Evolutionary conservation across 2,113 vertebrate species (phyloP).

Genomic region (Hippocampus mohnikei): DNA sequence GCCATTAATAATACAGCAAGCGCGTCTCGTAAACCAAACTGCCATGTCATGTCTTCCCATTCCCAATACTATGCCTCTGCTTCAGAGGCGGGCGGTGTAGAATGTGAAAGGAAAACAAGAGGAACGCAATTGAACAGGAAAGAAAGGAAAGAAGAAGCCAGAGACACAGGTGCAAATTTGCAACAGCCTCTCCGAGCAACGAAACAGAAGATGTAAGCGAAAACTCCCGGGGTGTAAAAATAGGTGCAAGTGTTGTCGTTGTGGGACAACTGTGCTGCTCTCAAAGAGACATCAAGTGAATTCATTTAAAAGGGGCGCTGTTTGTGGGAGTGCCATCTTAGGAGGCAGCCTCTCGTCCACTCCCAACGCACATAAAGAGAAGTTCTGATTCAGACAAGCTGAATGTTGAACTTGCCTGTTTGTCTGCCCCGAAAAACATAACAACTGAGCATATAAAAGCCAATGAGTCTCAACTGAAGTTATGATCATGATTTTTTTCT

Average conservation of each 20-base stretch:
- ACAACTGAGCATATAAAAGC: constrained; percentile 59
- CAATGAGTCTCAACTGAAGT: constrained; percentile 62
- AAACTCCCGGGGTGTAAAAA: constrained; percentile 18
- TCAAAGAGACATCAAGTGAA: constrained; percentile 36
- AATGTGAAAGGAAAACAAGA: constrained; percentile 8
- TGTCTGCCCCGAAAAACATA: constrained; percentile 55
- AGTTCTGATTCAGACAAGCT: constrained; percentile 45
- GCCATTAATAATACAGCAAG: constrained; percentile 49
- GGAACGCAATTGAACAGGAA: constrained; percentile 25
- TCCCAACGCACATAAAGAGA: constrained; percentile 20
- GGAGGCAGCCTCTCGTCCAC: constrained; percentile 35
- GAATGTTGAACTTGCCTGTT: constrained; percentile 49
- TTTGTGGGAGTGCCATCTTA: constrained; percentile 38
- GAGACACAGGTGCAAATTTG: constrained; percentile 27
- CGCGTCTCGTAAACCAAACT: constrained; percentile 33
- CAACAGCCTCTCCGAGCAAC: constrained; percentile 1
- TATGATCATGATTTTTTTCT: constrained; percentile 55
- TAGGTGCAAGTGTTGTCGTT: constrained; percentile 23
- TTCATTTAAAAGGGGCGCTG: neutral
- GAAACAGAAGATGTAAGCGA: neutral
- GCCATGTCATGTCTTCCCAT: constrained; percentile 47
- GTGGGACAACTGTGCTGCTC: constrained; percentile 28
- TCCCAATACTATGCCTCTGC: constrained; percentile 33
- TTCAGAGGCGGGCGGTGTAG: constrained; percentile 7
- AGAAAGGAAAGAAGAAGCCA: constrained; percentile 2